These are phyloP conservation scores for Lamproptera curius DNA, from an alignment of 2,888 invertebrate species.

Conservation along the genomic window DNA sequence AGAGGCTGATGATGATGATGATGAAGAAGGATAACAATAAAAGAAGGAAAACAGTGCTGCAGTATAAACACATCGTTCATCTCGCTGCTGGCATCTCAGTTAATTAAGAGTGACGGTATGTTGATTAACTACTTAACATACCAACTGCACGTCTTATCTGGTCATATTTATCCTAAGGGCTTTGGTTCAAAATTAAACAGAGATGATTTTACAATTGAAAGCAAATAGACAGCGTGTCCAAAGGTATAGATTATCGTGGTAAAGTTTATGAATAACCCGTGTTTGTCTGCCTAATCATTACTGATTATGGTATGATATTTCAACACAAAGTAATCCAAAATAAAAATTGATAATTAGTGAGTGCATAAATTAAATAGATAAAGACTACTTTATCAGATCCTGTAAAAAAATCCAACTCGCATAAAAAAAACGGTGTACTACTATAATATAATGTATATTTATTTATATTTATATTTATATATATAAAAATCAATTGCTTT, in stretches of 20 bases:
- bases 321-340: too few relatives aligned
- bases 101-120: conserved; percentile 72
- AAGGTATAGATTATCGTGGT: conserved; percentile 31
- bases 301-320: background rate
- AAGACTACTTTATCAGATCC: too few relatives aligned
- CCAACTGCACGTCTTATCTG: conserved; percentile 54
- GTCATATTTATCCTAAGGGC: conserved; percentile 58
- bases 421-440: too few relatives aligned
- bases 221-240: conserved; percentile 34
- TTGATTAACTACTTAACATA: conserved; percentile 67
- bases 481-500: too few relatives aligned
- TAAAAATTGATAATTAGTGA: background rate
- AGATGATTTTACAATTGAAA: conserved; percentile 48
- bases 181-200: conserved; percentile 51
- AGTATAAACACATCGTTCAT: too few relatives aligned
- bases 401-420: too few relatives aligned
- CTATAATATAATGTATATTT: too few relatives aligned
- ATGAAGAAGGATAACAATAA: too few relatives aligned
- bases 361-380: background rate
- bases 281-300: background rate
- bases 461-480: too few relatives aligned
- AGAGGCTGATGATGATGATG: too few relatives aligned
- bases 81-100: conserved; percentile 45
- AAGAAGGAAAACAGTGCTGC: too few relatives aligned
- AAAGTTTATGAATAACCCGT: conserved; percentile 2